Evolutionary conservation across 2,113 vertebrate species (phyloP).

Genomic region (Thermophis baileyi): DNA sequence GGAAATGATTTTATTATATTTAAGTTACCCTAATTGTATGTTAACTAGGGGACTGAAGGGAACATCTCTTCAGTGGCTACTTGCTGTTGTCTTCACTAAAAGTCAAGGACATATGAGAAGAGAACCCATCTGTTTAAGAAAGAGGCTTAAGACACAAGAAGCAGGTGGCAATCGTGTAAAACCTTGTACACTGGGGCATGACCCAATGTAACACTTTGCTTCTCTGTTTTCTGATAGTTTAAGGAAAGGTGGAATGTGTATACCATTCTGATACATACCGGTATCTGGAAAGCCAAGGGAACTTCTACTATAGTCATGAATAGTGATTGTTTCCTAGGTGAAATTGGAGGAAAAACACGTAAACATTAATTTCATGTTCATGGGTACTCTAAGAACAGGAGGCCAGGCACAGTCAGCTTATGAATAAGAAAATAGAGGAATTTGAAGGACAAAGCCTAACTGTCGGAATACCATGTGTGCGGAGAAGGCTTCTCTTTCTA

Average conservation of each 20-base stretch:
- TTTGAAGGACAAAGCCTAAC: neutral
- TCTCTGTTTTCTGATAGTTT: neutral
- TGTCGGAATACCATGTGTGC: neutral
- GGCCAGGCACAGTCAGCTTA: neutral
- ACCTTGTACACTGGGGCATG: neutral
- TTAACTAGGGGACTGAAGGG: neutral
- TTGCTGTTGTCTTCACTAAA: neutral
- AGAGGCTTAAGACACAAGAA: neutral
- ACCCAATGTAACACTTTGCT: neutral
- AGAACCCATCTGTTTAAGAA: neutral
- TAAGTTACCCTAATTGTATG: neutral
- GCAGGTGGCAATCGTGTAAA: neutral
- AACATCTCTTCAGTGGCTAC: neutral
- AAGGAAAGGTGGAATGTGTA: neutral
- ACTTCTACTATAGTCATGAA: neutral
- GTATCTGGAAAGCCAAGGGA: neutral
- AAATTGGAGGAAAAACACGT: neutral
- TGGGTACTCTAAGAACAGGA: neutral
- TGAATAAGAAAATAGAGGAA: neutral
- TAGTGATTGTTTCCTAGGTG: neutral
- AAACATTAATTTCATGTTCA: neutral
- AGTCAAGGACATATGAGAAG: neutral
- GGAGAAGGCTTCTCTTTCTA: neutral
- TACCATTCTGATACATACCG: neutral
- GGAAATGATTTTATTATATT: neutral